phyloP scores from a whole-genome alignment of 2,888 invertebrate species.

The Operophtera brumata region DNA sequence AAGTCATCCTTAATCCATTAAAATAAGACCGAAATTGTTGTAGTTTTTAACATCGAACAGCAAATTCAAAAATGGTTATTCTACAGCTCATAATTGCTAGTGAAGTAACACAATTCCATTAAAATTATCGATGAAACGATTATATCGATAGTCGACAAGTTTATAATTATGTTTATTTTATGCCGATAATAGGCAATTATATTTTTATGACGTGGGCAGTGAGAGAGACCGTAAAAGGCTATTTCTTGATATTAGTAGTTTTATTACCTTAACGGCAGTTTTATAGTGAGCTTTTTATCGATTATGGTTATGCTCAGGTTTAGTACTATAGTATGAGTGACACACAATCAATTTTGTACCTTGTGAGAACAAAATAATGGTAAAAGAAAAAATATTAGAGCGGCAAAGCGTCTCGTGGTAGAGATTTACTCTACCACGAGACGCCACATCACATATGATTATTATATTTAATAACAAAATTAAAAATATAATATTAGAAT shows the following conservation, averaged over 20 bases:
- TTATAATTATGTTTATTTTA: slow-evolving; percentile 29
- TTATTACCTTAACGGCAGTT: slow-evolving; percentile 15
- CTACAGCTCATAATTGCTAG: slow-evolving; percentile 56
- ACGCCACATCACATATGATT: no score
- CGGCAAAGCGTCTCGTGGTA: no score
- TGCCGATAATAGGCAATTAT: slow-evolving; percentile 25
- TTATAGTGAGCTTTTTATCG: slow-evolving; percentile 20
- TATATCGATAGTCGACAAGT: slow-evolving; percentile 19
- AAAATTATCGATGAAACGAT: slow-evolving; percentile 42
- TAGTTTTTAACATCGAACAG: slow-evolving; percentile 3
- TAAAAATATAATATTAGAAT: no score
- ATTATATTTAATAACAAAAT: no score
- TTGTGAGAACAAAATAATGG: neutral
- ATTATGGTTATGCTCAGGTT: slow-evolving; percentile 4
- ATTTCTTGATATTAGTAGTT: slow-evolving; percentile 13
- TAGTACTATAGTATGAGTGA: slow-evolving; percentile 2
- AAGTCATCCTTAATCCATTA: neutral
- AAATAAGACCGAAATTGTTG: slow-evolving; percentile 1
- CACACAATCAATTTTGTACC: neutral
- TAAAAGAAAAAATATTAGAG: neutral
- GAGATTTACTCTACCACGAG: no score
- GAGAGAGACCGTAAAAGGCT: slow-evolving; percentile 6
- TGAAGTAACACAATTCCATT: slow-evolving; percentile 45
- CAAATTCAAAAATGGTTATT: slow-evolving; percentile 31
- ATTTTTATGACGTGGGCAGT: slow-evolving; percentile 22